These are phyloP conservation scores for Penaeus monodon DNA, from an alignment of 2,888 invertebrate species.

Conservation along the genomic window DNA sequence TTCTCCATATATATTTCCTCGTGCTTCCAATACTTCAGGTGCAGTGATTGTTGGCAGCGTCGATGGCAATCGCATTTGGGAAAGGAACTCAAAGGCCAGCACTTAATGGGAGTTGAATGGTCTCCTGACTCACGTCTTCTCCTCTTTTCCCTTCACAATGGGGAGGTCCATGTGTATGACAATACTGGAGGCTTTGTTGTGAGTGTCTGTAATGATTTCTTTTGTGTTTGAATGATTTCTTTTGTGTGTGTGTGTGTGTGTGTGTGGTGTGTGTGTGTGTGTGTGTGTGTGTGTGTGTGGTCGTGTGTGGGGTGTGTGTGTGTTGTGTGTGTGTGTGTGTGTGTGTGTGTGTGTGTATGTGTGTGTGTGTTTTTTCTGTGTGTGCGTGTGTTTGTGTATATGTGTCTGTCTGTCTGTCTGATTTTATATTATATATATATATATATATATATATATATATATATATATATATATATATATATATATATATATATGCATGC, in stretches of 20 bases:
- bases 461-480: too few species aligned
- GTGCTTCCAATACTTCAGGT: slow-evolving; percentile 72
- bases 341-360: too few species aligned
- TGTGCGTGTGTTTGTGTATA: too few species aligned
- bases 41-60: slow-evolving; percentile 96
- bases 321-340: too few species aligned
- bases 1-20: background rate
- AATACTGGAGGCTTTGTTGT: slow-evolving; percentile 81
- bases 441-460: too few species aligned
- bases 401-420: too few species aligned
- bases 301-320: too few species aligned
- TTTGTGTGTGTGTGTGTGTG: background rate
- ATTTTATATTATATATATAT: too few species aligned
- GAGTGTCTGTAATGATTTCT: slow-evolving; percentile 30
- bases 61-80: slow-evolving; percentile 98
- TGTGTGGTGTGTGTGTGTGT: background rate
- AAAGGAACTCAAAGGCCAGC: slow-evolving; percentile 87
- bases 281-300: background rate
- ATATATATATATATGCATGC: too few species aligned
- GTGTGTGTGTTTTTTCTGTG: too few species aligned
- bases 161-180: slow-evolving; percentile 95
- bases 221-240: too few species aligned
- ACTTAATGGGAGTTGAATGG: slow-evolving; percentile 90
- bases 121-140: slow-evolving; percentile 92
- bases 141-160: slow-evolving; percentile 89